Evolutionary conservation across 2,888 invertebrate species (phyloP), one percentile per base, ranked within the genome.

Genomic region (Melolontha melolontha): DNA sequence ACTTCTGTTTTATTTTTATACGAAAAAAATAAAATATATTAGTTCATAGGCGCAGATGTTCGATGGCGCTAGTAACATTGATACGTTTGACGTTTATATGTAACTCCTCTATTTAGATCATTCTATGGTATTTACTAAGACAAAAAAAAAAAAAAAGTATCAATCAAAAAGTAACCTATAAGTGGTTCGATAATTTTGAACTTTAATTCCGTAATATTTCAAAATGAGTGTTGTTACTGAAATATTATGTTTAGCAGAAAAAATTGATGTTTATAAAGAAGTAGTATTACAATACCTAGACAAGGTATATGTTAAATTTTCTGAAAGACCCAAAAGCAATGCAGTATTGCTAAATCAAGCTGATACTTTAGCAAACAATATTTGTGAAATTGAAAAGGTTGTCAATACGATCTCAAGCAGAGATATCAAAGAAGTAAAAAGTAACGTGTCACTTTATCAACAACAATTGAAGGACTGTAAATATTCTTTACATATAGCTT

Each of bases 391-490:
- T 49, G 84, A 86, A 69, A 80, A 80, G 29, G 87, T 86, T 71
- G 87, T 93, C 70, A 89, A 91, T 75, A 85, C 87, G 55, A 85
- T 87, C 68, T 88, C 89, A 0, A 87, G 88, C 79, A 84, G 86
- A 17, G 88, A 90, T 71, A 83, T 92, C 44, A 81, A 85, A 1
- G 86, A 88, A 66, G 88, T 90, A 0, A 86, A 87, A 59, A 85
- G 86, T 55, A 90, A 89, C 76, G 82, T 92, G 72, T 85, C 88
- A 44, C 83, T 83, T 67, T 83, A 90, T 49, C 84, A 87, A 0
- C 78, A 83, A 11, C 83, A 86, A 40, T 80, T 92, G 49, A 83
- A 87, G 67, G 87, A 87, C 73, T 83, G 88, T 0, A 85, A 86
- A 16, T 84, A 88, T 72, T 87, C 87, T n/a, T 73, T 90, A 16